These are phyloP conservation scores for Chloroceryle amazona DNA, from an alignment of 2,797 vertebrate species.

Conservation along the genomic window DNA sequence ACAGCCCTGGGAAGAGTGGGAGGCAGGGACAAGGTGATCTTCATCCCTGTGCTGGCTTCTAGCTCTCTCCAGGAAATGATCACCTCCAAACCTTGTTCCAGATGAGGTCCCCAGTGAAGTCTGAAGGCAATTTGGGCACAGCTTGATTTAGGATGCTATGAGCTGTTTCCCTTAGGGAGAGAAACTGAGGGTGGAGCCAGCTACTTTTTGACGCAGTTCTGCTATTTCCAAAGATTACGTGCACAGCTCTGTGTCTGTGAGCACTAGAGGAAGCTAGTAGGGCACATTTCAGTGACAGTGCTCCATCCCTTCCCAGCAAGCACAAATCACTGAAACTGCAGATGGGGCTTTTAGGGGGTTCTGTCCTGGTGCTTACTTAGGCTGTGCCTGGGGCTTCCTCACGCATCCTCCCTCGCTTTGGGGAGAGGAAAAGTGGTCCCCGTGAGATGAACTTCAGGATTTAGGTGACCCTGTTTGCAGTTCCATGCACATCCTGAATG, in stretches of 20 bases:
- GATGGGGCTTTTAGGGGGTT: background rate
- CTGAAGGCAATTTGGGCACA: background rate
- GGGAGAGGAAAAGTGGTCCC: background rate
- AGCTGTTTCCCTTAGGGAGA: constrained; percentile 19
- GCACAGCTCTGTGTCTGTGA: constrained; percentile 8
- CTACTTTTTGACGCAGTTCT: constrained; percentile 68
- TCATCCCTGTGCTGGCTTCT: background rate
- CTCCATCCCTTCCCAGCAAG: background rate
- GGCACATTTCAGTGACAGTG: background rate
- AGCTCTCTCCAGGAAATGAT: background rate
- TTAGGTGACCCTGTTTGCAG: background rate
- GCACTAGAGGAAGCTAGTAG: constrained; percentile 7
- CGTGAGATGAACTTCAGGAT: background rate
- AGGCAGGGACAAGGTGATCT: background rate
- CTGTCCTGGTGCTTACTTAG: background rate
- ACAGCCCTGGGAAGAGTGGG: background rate
- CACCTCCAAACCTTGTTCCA: background rate
- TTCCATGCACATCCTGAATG: background rate
- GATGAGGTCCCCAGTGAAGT: background rate
- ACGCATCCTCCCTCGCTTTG: background rate
- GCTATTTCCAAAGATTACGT: constrained; percentile 66
- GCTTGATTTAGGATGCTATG: constrained; percentile 46
- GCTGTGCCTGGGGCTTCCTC: background rate
- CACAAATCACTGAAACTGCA: background rate
- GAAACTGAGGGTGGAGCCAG: constrained; percentile 58